Percentiles rank a stretch among this genome's conserved stretches.
Conservation (phyloP, 2,888 invertebrate species). For the Dasypogon diadema region DNA sequence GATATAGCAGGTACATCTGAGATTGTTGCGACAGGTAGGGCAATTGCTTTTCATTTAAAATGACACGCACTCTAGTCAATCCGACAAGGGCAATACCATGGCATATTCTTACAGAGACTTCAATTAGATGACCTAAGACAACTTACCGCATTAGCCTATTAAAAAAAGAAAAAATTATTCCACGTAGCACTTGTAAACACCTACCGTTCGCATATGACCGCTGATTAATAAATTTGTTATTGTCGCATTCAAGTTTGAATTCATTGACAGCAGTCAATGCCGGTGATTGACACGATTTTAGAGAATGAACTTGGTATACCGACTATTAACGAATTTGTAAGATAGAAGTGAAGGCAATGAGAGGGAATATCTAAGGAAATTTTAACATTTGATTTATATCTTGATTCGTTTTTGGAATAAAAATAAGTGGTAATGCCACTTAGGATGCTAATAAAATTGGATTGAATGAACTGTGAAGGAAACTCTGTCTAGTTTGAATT, state of each 20-base stretch:
- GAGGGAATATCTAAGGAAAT: neutral
- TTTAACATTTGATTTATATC: too few species aligned
- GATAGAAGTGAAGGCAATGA: neutral
- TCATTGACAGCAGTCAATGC: conserved; percentile 25
- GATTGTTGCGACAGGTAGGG: conserved; percentile 4
- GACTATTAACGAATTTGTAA: conserved; percentile 19
- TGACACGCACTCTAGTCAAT: too few species aligned
- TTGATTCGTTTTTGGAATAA: too few species aligned
- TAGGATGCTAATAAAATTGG: too few species aligned
- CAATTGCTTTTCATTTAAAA: neutral
- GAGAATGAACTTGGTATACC: conserved; percentile 31
- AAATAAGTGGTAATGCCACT: too few species aligned
- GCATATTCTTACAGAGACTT: neutral
- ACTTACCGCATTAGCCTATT: neutral
- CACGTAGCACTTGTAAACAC: conserved; percentile 22
- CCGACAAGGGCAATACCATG: neutral
- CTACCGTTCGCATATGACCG: conserved; percentile 2
- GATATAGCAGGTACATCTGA: neutral
- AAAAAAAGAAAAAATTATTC: conserved; percentile 17
- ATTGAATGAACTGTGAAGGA: too few species aligned
- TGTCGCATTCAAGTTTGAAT: neutral
- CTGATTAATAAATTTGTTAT: conserved; percentile 35
- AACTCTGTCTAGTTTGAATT: too few species aligned
- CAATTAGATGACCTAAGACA: neutral
- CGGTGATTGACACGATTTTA: conserved; percentile 33